phyloP scores from a whole-genome alignment of 2,888 invertebrate genomes.

The Andrena bicolor region DNA sequence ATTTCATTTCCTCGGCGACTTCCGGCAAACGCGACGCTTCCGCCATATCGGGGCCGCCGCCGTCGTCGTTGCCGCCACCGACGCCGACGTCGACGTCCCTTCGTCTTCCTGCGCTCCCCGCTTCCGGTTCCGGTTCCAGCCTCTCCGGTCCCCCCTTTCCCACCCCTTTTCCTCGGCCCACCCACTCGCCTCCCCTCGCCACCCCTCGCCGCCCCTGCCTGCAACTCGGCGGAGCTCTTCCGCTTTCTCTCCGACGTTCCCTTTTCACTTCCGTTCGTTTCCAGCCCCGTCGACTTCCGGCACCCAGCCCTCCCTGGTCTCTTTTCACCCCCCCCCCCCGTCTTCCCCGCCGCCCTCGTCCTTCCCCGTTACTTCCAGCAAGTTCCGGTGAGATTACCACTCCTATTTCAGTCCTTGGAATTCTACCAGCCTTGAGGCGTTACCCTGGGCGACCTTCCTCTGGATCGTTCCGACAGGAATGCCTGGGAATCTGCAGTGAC shows the following conservation, averaged over 20 bases:
- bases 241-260: constrained; percentile 77
- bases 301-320: constrained; percentile 18
- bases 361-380: constrained; percentile 28
- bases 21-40: constrained; percentile 85
- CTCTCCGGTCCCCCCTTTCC: constrained; percentile 47
- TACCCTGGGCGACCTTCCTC: constrained; percentile 37
- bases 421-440: constrained; percentile 46
- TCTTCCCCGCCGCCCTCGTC: not conserved
- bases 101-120: constrained; percentile 78
- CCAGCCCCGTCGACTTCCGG: constrained; percentile 67
- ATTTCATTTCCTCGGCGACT: constrained; percentile 85
- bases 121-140: constrained; percentile 80
- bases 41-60: constrained; percentile 78
- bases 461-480: constrained; percentile 10
- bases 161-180: constrained; percentile 23
- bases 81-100: constrained; percentile 74
- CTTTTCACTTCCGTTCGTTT: constrained; percentile 79
- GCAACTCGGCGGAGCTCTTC: constrained; percentile 67
- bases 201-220: constrained; percentile 29
- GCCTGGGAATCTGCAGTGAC: not conserved
- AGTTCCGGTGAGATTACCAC: constrained; percentile 51
- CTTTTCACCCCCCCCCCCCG: not conserved
- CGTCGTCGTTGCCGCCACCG: constrained; percentile 59
- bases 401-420: constrained; percentile 47
- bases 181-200: constrained; percentile 25